Evolutionary conservation across 2,797 vertebrate species (phyloP).

Genomic region (Chelonia mydas): DNA sequence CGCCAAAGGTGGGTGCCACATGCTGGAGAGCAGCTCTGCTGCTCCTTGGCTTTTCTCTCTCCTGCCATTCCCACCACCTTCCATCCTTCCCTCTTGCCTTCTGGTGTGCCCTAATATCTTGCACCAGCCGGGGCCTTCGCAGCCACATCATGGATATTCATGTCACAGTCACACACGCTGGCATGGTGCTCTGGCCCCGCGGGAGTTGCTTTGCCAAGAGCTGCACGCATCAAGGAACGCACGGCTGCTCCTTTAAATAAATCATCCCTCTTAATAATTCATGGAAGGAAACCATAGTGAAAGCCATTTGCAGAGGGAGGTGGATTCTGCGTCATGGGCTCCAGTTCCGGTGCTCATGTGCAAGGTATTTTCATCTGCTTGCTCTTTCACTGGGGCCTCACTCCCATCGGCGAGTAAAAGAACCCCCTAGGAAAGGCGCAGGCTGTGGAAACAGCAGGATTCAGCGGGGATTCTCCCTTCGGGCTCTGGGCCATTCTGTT

Average conservation of each 20-base stretch:
- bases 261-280: slow-evolving; percentile 12
- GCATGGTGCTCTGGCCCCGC: background rate
- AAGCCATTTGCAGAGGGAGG: background rate
- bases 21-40: background rate
- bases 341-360: background rate
- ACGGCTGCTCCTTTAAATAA: background rate
- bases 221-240: background rate
- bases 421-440: background rate
- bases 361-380: background rate
- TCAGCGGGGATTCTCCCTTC: background rate
- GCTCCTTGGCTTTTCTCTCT: background rate
- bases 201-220: background rate
- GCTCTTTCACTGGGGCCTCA: background rate
- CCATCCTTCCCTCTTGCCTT: background rate
- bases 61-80: no score
- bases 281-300: background rate
- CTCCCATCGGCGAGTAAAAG: background rate
- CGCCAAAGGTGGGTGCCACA: no score
- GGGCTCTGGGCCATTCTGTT: background rate
- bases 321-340: background rate
- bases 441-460: background rate
- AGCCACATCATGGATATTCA: background rate
- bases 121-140: background rate
- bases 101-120: background rate
- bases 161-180: background rate